Percentiles rank a stretch among this genome's conserved stretches.
Conservation (phyloP, 2,113 vertebrate genomes). For the Gymnocephalus cernua region DNA sequence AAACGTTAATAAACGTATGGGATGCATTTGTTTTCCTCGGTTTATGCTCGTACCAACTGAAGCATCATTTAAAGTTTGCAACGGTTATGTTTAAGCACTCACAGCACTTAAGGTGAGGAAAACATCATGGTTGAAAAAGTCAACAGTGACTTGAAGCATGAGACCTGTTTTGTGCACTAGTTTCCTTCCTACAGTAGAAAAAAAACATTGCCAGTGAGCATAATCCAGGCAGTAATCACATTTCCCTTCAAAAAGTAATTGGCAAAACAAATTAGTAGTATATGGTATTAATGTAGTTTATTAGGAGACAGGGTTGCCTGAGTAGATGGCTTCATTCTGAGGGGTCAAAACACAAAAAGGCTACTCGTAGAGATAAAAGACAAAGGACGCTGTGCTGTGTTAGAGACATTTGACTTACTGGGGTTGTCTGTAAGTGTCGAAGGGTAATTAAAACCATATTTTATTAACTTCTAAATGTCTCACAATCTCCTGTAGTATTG, state of each 20-base stretch:
- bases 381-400: background rate
- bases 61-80: background rate
- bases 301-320: background rate
- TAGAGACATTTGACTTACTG: background rate
- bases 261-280: background rate
- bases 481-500: slow-evolving; percentile 2
- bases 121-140: background rate
- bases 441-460: background rate
- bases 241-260: background rate
- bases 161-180: too few species aligned
- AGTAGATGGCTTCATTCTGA: background rate
- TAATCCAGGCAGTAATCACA: background rate
- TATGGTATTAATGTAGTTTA: background rate
- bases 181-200: too few species aligned
- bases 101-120: background rate
- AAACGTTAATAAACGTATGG: too few species aligned
- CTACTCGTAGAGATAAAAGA: background rate
- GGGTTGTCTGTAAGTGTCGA: background rate
- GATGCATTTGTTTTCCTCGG: too few species aligned
- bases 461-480: slow-evolving; percentile 3
- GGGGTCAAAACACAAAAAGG: background rate
- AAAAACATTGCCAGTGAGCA: background rate
- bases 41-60: background rate
- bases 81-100: background rate
- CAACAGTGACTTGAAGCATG: background rate